phyloP scores from a whole-genome alignment of 37 sponge, comb jelly and placozoan species.

The Hexactinellida sp. region DNA sequence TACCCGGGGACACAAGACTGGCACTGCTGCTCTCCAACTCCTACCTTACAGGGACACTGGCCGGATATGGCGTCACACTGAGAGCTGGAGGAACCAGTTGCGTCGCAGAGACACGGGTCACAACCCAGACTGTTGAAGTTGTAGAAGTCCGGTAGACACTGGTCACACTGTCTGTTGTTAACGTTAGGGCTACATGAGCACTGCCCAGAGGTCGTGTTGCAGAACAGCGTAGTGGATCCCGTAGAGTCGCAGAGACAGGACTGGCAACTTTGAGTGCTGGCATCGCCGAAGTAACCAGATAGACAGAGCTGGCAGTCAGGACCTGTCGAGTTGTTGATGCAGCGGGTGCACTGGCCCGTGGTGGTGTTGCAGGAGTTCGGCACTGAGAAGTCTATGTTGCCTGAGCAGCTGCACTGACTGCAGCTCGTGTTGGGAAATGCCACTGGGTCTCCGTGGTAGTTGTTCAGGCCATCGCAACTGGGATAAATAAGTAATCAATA shows the following conservation, averaged over 20 bases:
- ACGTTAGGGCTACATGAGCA: constrained; percentile 37
- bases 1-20: constrained; percentile 26
- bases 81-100: not conserved
- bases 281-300: constrained; percentile 54
- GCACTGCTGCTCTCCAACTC: constrained; percentile 28
- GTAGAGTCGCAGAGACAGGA: not conserved
- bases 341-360: constrained; percentile 58
- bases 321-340: constrained; percentile 64
- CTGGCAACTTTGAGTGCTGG: constrained; percentile 24
- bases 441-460: not conserved
- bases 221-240: not conserved
- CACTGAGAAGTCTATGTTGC: constrained; percentile 55
- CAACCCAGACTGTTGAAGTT: constrained; percentile 28
- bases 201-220: constrained; percentile 23
- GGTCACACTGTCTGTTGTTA: constrained; percentile 19
- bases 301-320: constrained; percentile 50
- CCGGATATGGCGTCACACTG: constrained; percentile 24
- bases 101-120: constrained; percentile 26
- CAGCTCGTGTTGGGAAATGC: constrained; percentile 19
- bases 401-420: constrained; percentile 41
- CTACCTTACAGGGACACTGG: constrained; percentile 31
- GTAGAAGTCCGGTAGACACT: constrained; percentile 15
- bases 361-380: constrained; percentile 48
- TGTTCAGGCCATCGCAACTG: not conserved
- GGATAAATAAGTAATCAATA: no score